Conservation (phyloP, 2,888 invertebrate species). For the Dasypogon diadema region DNA sequence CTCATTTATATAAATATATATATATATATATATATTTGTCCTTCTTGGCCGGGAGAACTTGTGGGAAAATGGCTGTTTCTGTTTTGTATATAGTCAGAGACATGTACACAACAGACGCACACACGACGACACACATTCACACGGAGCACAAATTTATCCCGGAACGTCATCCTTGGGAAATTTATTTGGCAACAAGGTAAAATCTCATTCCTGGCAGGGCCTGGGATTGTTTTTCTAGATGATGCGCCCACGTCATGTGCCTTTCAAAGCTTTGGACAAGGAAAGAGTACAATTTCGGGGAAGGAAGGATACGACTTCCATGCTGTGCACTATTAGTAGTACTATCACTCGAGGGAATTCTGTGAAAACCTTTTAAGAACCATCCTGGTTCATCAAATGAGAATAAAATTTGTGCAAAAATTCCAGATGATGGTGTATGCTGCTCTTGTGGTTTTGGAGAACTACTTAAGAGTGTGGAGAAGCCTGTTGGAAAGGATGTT, state of each 20-base stretch:
- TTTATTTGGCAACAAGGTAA: conserved; percentile 12
- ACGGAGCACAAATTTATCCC: neutral
- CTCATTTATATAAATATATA: neutral
- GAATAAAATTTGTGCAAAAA: no score
- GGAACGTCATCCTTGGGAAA: neutral
- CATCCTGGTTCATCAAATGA: neutral
- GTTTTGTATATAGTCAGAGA: no score
- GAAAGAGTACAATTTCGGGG: no score
- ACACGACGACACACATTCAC: neutral
- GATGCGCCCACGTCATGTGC: neutral
- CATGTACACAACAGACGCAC: no score
- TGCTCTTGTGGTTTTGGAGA: no score
- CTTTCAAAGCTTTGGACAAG: neutral
- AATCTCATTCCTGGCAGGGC: neutral
- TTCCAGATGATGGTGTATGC: no score
- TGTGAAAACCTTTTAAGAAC: neutral
- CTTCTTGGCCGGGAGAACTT: neutral
- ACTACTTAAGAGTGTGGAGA: no score
- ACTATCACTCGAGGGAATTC: no score
- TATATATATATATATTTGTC: neutral
- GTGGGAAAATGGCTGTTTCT: neutral
- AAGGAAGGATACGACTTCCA: no score
- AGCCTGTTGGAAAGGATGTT: no score
- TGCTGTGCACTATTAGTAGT: neutral
- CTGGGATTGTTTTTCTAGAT: neutral